These are phyloP conservation scores for Ammospiza caudacuta DNA, from an alignment of 2,113 vertebrate genomes.

Conservation along the genomic window DNA sequence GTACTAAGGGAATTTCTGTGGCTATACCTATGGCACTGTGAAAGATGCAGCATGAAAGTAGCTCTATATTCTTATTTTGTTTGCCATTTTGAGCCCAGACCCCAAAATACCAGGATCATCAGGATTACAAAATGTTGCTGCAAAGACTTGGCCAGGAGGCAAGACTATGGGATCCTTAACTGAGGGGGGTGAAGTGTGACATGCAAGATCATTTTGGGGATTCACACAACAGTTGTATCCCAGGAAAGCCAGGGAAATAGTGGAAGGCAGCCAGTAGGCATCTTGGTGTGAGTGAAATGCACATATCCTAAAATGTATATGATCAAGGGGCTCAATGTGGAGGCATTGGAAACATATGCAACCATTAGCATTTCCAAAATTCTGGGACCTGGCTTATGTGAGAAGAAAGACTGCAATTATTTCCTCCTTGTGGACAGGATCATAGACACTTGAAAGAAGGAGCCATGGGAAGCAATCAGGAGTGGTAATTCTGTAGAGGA, in stretches of 20 bases:
- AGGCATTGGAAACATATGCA: not conserved
- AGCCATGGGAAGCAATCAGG: not conserved
- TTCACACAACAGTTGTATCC: not conserved
- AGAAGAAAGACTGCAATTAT: not conserved
- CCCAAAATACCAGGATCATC: not conserved
- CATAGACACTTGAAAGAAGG: not conserved
- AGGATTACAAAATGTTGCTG: not conserved
- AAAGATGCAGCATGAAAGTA: not conserved
- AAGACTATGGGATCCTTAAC: not conserved
- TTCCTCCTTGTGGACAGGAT: not conserved
- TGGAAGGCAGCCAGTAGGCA: not conserved
- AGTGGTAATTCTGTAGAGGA: not conserved
- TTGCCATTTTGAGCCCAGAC: not conserved
- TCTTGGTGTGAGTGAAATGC: not conserved
- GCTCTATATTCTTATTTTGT: not conserved
- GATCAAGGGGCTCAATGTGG: accelerated
- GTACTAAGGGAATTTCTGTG: not conserved
- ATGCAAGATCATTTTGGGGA: not conserved
- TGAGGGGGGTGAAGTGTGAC: not conserved
- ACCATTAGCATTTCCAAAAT: not conserved
- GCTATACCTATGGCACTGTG: not conserved
- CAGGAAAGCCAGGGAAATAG: not conserved
- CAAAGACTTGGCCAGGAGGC: not conserved
- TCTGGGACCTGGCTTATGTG: not conserved
- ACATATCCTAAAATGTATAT: not conserved